Conservation (phyloP, 2,797 vertebrate species). For the Todus mexicanus region DNA sequence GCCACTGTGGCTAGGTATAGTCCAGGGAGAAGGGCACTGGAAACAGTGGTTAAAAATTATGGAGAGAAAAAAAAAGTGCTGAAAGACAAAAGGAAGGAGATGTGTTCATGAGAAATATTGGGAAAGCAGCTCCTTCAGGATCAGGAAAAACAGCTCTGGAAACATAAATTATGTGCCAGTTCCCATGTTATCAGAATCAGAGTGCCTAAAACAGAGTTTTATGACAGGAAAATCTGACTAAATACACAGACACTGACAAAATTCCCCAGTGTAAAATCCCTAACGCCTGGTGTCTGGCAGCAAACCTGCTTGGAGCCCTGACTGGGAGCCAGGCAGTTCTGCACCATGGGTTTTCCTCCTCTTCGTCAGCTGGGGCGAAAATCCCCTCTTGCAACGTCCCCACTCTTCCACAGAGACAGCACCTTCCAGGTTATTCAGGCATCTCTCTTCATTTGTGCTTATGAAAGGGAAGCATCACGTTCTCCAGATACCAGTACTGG, state of each 20-base stretch:
- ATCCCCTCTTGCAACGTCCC: background rate
- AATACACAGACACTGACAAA: conserved; percentile 10
- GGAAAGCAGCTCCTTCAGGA: background rate
- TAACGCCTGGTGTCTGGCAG: background rate
- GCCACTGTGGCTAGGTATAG: background rate
- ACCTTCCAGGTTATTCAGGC: background rate
- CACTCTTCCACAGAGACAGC: background rate
- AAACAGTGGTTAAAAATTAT: conserved; percentile 11
- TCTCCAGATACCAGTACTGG: background rate
- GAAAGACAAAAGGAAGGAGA: conserved; percentile 8
- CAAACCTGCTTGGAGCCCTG: background rate
- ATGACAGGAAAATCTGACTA: conserved; percentile 41
- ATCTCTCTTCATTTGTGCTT: background rate
- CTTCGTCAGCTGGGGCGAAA: background rate
- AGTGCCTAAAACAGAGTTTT: background rate
- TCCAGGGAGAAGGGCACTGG: conserved; percentile 28
- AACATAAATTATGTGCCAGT: background rate
- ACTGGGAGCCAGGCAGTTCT: background rate
- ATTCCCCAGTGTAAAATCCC: background rate
- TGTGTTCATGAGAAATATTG: background rate
- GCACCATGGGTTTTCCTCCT: background rate
- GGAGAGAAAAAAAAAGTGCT: background rate
- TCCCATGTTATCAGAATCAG: conserved; percentile 33
- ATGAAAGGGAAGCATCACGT: too few relatives aligned
- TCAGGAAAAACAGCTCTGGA: background rate